Conservation (phyloP, 1,140 invertebrate genomes). For the Oryzaephilus surinamensis region DNA sequence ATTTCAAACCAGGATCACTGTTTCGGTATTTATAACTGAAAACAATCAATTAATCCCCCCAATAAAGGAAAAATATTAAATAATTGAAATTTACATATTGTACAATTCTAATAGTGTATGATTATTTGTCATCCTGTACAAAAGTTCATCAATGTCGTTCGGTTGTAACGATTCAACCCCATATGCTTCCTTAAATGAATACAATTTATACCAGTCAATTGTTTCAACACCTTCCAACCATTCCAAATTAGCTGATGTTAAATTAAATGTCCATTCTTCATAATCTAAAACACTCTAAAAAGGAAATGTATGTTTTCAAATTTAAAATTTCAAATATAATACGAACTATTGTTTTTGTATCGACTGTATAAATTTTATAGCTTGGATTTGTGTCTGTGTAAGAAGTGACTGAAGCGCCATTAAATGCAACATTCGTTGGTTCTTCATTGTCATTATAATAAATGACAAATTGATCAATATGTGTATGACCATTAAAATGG, state of each 20-base stretch:
- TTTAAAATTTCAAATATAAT: neutral
- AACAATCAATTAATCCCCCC: neutral
- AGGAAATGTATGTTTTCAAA: neutral
- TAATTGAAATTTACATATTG: slow-evolving; percentile 17
- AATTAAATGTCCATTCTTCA: slow-evolving; percentile 64
- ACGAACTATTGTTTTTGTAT: too few species aligned
- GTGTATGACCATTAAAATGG: slow-evolving; percentile 75
- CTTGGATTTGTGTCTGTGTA: slow-evolving; percentile 64
- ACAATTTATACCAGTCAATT: slow-evolving; percentile 57
- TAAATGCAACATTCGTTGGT: slow-evolving; percentile 57
- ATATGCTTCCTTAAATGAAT: slow-evolving; percentile 56
- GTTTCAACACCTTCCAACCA: slow-evolving; percentile 30
- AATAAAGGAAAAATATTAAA: neutral
- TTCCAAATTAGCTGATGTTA: slow-evolving; percentile 61
- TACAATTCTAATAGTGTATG: slow-evolving; percentile 24
- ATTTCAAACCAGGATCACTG: slow-evolving; percentile 41
- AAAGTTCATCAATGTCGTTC: slow-evolving; percentile 38
- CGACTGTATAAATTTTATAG: slow-evolving; percentile 63
- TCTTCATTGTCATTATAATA: slow-evolving; percentile 42
- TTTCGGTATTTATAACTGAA: slow-evolving; percentile 30
- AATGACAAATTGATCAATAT: slow-evolving; percentile 62
- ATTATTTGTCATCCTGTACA: slow-evolving; percentile 40
- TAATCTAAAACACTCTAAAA: slow-evolving; percentile 55
- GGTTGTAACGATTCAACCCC: slow-evolving; percentile 41
- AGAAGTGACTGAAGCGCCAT: slow-evolving; percentile 62